Evolutionary conservation across 2,797 vertebrate species (phyloP), one percentile per base, ranked within the genome.

Genomic region (Garrulus glandarius): DNA sequence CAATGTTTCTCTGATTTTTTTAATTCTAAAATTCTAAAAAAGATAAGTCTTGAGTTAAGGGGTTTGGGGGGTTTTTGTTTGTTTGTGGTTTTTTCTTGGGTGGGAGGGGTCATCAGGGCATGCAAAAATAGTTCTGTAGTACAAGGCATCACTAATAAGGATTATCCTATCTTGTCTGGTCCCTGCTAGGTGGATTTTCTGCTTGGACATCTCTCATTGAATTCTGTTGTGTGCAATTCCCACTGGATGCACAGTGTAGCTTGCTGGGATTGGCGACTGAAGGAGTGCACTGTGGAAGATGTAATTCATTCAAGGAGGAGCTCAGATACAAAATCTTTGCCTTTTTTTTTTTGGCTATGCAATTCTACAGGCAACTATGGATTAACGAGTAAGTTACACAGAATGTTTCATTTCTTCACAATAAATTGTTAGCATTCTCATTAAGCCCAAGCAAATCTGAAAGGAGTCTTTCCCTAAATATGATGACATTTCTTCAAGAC

Each of bases 21-120:
- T 57, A 16, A 14, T 32, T 43, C 23, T 2, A 6, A 55, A 55
- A 55, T 16, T 14, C 2, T 6, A 2, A 39, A 67, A 59, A 49
- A 49, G 7, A n/a, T 34, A 65, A 11, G 3, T 39, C 8, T 72
- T 16, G 5, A 30, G 4, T 86, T 72, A 1, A 1, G 9, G 20
- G 18, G 2, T 50, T 23, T 8, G 14, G 2, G 13, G 1, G 0
- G 1, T 29, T 49, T 1, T 85, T 44, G 1, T 13, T 57, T 34
- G 7, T 12, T 46, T 22, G 44, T 46, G 20, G 2, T 17, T 8
- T 39, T 39, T 49, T 39, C 46, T 56, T 29, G 27, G 7, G 2
- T 4, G 9, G 2, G 1, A 21, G 5, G 3, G 6, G 19, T 8
- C 3, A 20, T 61, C 6, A 5, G 27, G 6, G 12, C 20, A 34